Evolutionary conservation across 2,888 invertebrate species (phyloP), one percentile per base, ranked within the genome.

Genomic region (Julus scanicus): DNA sequence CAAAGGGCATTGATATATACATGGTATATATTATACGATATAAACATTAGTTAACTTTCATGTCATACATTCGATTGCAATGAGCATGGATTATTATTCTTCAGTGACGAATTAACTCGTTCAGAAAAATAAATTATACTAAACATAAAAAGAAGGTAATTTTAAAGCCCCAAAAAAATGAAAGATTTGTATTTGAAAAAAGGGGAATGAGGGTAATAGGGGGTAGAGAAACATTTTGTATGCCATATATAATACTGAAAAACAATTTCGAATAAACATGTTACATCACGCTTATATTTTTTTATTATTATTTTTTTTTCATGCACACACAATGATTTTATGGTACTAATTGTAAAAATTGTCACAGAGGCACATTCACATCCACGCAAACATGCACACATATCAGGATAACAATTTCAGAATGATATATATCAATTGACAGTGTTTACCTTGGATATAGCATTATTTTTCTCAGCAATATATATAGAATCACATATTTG

Each of bases 341-440:
- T 57, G 57, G 57, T 57, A 57, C 57, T 57, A 57, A 57, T 57
- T 57, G 57, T 57, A 57, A 57, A 57, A 57, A 57, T 57, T 57
- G 57, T 57, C 57, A 57, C 57, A 57, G 57, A 57, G 57, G 57
- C 57, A 57, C 57, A 57, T 57, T 57, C 57, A 57, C 57, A 15
- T 57, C 17, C 57, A 57, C 57, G 48, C 48, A 48, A 48, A 57
- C 57, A 57, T 17, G 11, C 57, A 57, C 57, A 57, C 57, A 57
- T 17, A 15, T 57, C 57, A 57, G 57, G 57, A 17, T 57, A 8
- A 57, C 57, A 57, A 57, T 57, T 57, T 57, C 57, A 57, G 57
- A 57, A 57, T 57, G 57, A 57, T 57, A 57, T 15, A 57, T 57
- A 57, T 57, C 57, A 57, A 57, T 57, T 57, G 57, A 57, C 57